Percentiles rank a stretch among this genome's conserved stretches.
phyloP scores from a whole-genome alignment of 2,888 invertebrate genomes.

The Crocallis elinguaria region DNA sequence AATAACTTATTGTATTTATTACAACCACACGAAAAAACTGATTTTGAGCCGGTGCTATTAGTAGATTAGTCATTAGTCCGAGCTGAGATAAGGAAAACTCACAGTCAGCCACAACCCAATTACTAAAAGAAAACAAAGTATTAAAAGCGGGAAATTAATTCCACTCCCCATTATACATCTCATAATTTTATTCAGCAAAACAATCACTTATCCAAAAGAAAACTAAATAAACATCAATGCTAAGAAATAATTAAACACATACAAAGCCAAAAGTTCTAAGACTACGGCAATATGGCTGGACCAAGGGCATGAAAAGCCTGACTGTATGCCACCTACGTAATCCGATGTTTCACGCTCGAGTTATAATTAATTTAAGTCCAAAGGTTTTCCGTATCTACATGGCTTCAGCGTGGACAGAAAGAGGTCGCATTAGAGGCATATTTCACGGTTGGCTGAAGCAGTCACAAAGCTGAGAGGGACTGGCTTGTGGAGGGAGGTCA shows the following conservation, averaged over 20 bases:
- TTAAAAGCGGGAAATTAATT: too few relatives aligned
- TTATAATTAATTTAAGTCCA: conserved; percentile 47
- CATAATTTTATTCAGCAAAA: too few relatives aligned
- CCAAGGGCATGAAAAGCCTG: conserved; percentile 32
- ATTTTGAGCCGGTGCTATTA: too few relatives aligned
- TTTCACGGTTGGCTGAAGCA: conserved; percentile 32
- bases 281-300: not conserved
- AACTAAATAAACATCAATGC: not conserved
- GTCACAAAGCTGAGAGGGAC: conserved; percentile 19
- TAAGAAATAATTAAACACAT: not conserved
- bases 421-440: conserved; percentile 31
- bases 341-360: conserved; percentile 55
- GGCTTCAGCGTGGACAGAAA: conserved; percentile 31
- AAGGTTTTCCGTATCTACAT: conserved; percentile 40
- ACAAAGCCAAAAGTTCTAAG: not conserved
- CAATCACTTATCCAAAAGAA: too few relatives aligned
- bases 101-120: too few relatives aligned
- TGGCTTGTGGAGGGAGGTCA: conserved; percentile 15
- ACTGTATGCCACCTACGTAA: conserved; percentile 44
- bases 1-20: too few relatives aligned
- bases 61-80: too few relatives aligned
- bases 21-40: too few relatives aligned
- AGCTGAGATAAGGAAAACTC: too few relatives aligned
- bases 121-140: too few relatives aligned
- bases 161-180: too few relatives aligned